Conservation (phyloP, 2,888 invertebrate species). For the Acleris holmiana region DNA sequence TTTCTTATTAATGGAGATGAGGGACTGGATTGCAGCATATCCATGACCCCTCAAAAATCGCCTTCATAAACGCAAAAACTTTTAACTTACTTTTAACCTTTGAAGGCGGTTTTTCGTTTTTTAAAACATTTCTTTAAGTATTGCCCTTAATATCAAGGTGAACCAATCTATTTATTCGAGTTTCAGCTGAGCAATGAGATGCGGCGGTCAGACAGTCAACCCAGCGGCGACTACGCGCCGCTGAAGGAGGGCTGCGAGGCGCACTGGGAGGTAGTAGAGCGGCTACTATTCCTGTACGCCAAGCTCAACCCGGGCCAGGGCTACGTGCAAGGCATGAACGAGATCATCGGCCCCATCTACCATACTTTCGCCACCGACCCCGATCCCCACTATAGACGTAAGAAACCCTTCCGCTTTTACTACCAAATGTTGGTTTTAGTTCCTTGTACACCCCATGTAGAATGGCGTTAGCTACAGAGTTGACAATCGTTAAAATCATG, state of each 20-base stretch:
- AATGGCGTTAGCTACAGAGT: too few relatives aligned
- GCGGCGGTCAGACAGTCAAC: slow-evolving; percentile 80
- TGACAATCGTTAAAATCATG: too few relatives aligned
- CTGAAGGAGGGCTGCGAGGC: slow-evolving; percentile 96
- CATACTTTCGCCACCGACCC: slow-evolving; percentile 97
- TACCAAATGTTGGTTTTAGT: too few relatives aligned
- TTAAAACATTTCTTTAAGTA: too few relatives aligned
- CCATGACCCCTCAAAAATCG: too few relatives aligned
- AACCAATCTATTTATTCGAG: slow-evolving; percentile 51
- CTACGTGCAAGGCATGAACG: slow-evolving; percentile 99
- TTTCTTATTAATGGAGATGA: too few relatives aligned
- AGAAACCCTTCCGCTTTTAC: slow-evolving; percentile 41
- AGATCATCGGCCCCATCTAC: slow-evolving; percentile 99
- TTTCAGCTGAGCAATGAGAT: slow-evolving; percentile 90
- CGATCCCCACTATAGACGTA: slow-evolving; percentile 91
- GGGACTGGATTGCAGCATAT: too few relatives aligned
- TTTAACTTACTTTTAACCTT: too few relatives aligned
- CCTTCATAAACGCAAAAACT: too few relatives aligned
- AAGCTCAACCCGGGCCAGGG: slow-evolving; percentile 99
- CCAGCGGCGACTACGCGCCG: slow-evolving; percentile 88
- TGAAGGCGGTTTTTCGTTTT: too few relatives aligned
- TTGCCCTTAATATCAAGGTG: not conserved
- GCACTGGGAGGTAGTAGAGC: slow-evolving; percentile 99
- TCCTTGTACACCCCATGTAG: too few relatives aligned
- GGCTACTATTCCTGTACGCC: slow-evolving; percentile 98